Evolutionary conservation across 2,113 vertebrate species (phyloP).

Genomic region (Anarhynchus alexandrinus): DNA sequence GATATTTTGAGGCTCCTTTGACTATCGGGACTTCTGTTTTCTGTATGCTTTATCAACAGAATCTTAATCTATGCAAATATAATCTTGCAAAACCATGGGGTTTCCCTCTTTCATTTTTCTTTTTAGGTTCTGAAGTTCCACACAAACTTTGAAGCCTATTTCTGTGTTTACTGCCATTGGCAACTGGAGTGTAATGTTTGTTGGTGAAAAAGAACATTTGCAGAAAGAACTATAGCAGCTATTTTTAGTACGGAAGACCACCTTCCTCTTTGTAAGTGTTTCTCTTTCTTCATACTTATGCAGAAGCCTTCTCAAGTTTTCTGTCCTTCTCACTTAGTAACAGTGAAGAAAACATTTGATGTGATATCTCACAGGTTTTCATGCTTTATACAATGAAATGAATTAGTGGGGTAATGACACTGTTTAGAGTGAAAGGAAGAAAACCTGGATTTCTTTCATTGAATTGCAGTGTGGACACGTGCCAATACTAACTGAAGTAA

Average conservation of each 20-base stretch:
- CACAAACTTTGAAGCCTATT: not conserved
- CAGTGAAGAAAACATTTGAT: not conserved
- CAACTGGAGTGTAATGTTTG: not conserved
- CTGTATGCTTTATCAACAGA: not conserved
- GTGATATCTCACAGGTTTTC: not conserved
- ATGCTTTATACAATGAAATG: not conserved
- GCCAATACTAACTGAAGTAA: not conserved
- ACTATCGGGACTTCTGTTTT: not conserved
- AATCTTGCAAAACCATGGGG: not conserved
- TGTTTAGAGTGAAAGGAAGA: not conserved
- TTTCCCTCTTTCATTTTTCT: not conserved
- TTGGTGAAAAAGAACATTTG: not conserved
- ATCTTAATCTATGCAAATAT: not conserved
- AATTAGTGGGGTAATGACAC: not conserved
- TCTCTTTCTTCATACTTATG: not conserved
- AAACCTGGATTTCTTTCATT: not conserved
- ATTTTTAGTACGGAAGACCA: not conserved
- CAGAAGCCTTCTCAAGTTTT: not conserved
- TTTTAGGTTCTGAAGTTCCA: not conserved
- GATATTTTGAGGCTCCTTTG: constrained; percentile 24
- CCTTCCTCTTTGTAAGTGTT: not conserved
- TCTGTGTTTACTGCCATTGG: not conserved
- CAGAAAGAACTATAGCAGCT: not conserved
- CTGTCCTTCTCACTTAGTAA: not conserved
- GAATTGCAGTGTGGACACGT: not conserved